Conservation (phyloP, 1,140 invertebrate species). For the Pectinophora gossypiella region DNA sequence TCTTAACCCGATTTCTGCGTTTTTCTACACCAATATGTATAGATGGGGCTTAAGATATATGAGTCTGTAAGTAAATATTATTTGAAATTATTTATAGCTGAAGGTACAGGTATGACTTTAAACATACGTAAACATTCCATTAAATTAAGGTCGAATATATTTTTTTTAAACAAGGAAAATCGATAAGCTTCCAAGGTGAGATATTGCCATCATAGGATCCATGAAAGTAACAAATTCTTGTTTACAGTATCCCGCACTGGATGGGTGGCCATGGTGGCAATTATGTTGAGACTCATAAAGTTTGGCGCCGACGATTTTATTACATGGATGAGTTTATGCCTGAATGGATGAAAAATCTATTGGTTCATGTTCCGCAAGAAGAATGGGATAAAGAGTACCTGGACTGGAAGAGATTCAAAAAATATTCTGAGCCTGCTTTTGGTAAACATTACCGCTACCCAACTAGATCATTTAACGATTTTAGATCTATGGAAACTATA, state of each 20-base stretch:
- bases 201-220: no score
- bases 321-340: slow-evolving; percentile 55
- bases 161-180: no score
- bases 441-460: not conserved
- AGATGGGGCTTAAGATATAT: not conserved
- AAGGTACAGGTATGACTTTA: no score
- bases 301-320: slow-evolving; percentile 46
- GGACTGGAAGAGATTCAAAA: slow-evolving; percentile 43
- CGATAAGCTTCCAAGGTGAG: no score
- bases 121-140: no score
- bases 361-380: slow-evolving; percentile 19
- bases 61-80: not conserved
- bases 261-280: slow-evolving; percentile 30
- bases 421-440: slow-evolving; percentile 16
- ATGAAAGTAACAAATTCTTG: no score
- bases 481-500: not conserved
- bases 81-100: no score
- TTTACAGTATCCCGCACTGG: slow-evolving; percentile 43
- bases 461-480: not conserved
- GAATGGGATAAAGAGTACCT: slow-evolving; percentile 44
- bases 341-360: slow-evolving; percentile 22
- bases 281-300: slow-evolving; percentile 42
- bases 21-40: not conserved
- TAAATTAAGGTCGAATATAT: no score
- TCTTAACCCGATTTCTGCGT: not conserved